phyloP scores from a whole-genome alignment of 1,140 invertebrate genomes.

The Alviniconcha marisindica region DNA sequence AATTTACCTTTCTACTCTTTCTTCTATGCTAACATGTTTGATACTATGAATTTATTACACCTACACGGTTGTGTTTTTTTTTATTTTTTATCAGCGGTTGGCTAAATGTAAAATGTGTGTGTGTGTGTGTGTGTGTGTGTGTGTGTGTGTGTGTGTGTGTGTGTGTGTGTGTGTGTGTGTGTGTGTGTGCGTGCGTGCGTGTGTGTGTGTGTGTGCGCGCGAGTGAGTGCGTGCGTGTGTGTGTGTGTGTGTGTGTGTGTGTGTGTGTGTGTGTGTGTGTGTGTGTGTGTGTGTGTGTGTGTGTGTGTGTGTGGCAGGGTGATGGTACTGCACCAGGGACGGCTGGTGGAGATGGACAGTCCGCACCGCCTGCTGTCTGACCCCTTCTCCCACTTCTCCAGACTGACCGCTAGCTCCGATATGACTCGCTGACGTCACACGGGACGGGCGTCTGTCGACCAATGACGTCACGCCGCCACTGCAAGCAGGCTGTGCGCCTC shows the following conservation, averaged over 20 bases:
- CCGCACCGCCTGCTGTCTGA: slow-evolving; percentile 67
- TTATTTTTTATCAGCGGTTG: no score
- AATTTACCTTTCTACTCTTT: no score
- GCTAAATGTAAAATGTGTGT: no score
- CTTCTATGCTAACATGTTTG: no score
- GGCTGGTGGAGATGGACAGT: slow-evolving; percentile 71
- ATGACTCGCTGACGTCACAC: not conserved
- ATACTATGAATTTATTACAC: no score
- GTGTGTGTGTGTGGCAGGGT: slow-evolving; percentile 29
- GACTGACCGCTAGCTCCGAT: slow-evolving; percentile 9
- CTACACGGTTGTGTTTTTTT: no score
- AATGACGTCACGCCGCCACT: no score
- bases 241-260: slow-evolving; percentile 15
- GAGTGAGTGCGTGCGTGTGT: slow-evolving; percentile 26
- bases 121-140: slow-evolving; percentile 11
- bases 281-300: slow-evolving; percentile 11
- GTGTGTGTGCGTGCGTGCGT: slow-evolving; percentile 15
- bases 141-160: slow-evolving; percentile 6
- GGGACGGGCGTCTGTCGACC: no score
- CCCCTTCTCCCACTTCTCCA: not conserved
- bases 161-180: not conserved
- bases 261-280: slow-evolving; percentile 2
- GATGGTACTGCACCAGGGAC: slow-evolving; percentile 78
- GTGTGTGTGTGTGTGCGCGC: not conserved
- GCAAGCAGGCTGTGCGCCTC: no score